Conservation (phyloP, 1,140 invertebrate genomes). For the Ericerus pela region DNA sequence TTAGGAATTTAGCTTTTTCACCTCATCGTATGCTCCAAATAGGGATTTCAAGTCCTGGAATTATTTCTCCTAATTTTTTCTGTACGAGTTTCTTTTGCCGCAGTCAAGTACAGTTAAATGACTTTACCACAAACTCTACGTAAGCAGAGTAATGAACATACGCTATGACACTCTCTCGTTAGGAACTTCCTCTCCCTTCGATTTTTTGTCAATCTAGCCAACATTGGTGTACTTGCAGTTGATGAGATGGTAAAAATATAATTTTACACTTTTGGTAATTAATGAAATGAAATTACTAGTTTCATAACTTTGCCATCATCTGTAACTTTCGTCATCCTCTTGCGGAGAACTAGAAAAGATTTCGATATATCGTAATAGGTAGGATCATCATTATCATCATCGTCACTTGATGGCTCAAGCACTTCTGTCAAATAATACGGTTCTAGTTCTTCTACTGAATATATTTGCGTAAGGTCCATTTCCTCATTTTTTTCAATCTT, state of each 20-base stretch:
- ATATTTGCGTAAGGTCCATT: background rate
- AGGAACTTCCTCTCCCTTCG: slow-evolving; percentile 41
- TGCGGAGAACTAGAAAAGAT: background rate
- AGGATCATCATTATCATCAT: background rate
- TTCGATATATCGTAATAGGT: too few relatives aligned
- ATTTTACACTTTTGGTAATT: background rate
- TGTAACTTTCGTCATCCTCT: background rate
- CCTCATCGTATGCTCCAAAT: slow-evolving; percentile 45
- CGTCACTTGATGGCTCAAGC: background rate
- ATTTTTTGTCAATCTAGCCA: slow-evolving; percentile 23
- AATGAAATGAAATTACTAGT: background rate
- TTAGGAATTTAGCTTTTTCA: slow-evolving; percentile 48
- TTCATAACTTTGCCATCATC: background rate
- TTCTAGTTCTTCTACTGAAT: background rate
- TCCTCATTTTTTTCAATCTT: background rate
- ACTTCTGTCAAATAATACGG: background rate
- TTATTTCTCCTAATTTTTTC: slow-evolving; percentile 35
- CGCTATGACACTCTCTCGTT: slow-evolving; percentile 35
- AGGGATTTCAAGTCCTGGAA: slow-evolving; percentile 49
- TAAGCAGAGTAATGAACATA: slow-evolving; percentile 52
- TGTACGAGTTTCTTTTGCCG: slow-evolving; percentile 33
- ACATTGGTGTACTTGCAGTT: background rate
- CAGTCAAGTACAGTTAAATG: slow-evolving; percentile 51
- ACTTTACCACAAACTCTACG: slow-evolving; percentile 48
- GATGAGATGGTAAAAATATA: background rate